Percentiles rank a stretch among this genome's conserved stretches.
These are phyloP conservation scores for Cyprinodon diabolis DNA, from an alignment of 2,797 vertebrate species.

Conservation along the genomic window DNA sequence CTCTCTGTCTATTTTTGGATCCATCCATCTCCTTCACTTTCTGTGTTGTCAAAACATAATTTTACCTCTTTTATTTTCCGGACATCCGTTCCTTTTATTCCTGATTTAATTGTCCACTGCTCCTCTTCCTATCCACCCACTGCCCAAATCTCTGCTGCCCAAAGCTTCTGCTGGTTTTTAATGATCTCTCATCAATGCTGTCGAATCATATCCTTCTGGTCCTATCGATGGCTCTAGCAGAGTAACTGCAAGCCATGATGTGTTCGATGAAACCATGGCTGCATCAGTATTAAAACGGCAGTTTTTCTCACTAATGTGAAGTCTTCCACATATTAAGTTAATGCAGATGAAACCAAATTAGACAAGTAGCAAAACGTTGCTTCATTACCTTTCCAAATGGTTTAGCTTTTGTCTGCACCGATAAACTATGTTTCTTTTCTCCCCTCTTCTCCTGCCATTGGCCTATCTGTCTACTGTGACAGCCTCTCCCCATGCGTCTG, in stretches of 20 bases:
- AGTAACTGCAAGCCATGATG: constrained; percentile 30
- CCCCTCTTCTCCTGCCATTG: neutral
- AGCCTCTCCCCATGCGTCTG: constrained; percentile 37
- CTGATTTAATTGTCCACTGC: constrained; percentile 21
- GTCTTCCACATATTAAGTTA: too few relatives aligned
- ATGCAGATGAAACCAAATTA: too few relatives aligned
- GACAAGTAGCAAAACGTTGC: too few relatives aligned
- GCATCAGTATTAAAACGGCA: neutral
- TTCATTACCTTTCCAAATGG: too few relatives aligned
- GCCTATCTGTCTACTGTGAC: constrained; percentile 4
- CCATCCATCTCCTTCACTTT: neutral
- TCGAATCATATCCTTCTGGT: constrained; percentile 34
- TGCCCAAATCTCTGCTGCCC: neutral
- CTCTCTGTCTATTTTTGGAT: constrained; percentile 15
- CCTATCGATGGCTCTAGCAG: constrained; percentile 33
- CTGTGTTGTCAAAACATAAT: neutral
- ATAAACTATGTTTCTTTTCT: neutral
- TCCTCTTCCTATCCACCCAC: constrained; percentile 2
- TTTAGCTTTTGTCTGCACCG: neutral
- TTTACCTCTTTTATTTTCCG: neutral
- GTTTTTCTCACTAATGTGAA: neutral
- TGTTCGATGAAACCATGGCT: constrained; percentile 9
- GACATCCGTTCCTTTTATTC: constrained; percentile 27
- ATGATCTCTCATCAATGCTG: constrained; percentile 29
- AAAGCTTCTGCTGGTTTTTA: constrained; percentile 4